Base-by-base conservation (phyloP, 2,113 vertebrate species). In the Amphilophus citrinellus region DNA sequence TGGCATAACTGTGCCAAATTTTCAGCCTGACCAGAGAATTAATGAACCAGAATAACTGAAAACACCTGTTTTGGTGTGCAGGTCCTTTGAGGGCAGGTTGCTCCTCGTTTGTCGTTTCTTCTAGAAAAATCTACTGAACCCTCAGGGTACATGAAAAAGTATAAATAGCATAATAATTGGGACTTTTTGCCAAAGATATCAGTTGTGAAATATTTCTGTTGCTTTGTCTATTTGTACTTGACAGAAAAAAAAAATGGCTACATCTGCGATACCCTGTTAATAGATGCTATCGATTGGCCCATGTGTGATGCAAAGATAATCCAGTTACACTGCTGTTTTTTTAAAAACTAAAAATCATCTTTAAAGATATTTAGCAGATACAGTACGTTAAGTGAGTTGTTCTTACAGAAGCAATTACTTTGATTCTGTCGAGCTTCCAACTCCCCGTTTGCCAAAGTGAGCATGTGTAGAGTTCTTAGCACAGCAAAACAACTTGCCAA, bases 391-490 rank as follows among this genome's bases (percentile, higher is more conserved):
- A 53, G 39, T 2, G 18, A 77, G 61, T 68, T 76, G 32, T 63
- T 82, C 75, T 22, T 13, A 37, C 57, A 60, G 30, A 85, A 73
- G 60, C 62, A 61, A 73, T 66, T 68, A 30, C 50, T 65, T 82
- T 76, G 37, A 47, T 82, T 80, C 18, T 30, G 32, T 79, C 24
- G 63, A 76, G 58, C 60, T 44, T 79, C 78, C 10, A 50, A 10
- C 71, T 80, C 30, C 7, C 7, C 60, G 42, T 83, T 80, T 85
- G 37, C 53, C 44, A 68, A 39, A n/a, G 37, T 79, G 78, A 65
- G 75, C 80, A 35, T 13, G n/a, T 86, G 85, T n/a, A 77, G 53
- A 86, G 30, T 78, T 24, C 80, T 84, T 58, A 80, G 68, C 56
- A 56, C 65, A 84, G 76, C 81, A 62, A 63, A 83, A 79, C 15